Conservation (phyloP, 2,797 vertebrate genomes). For the Myotis myotis region DNA sequence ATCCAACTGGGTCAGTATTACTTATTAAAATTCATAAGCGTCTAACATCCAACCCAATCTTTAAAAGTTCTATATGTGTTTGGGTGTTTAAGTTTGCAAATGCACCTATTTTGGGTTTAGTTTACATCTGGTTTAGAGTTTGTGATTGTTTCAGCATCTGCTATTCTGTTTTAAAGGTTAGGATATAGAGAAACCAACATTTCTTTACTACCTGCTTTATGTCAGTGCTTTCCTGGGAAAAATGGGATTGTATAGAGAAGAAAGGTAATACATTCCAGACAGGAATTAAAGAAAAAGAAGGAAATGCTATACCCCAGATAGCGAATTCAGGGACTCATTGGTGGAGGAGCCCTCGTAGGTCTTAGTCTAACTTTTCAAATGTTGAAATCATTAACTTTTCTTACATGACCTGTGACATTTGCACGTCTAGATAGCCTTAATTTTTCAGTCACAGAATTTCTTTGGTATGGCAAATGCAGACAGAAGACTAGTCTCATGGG, state of each 20-base stretch:
- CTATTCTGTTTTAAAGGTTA: constrained; percentile 13
- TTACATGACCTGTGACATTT: background rate
- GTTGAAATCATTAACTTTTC: background rate
- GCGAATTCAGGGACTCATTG: background rate
- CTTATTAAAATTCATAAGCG: background rate
- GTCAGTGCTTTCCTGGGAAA: background rate
- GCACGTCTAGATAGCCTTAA: background rate
- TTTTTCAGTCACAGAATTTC: background rate
- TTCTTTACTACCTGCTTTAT: background rate
- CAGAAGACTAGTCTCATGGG: background rate
- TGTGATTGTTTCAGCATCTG: background rate
- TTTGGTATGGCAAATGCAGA: constrained; percentile 25
- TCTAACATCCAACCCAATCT: background rate
- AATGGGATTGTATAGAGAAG: background rate
- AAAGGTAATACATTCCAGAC: background rate
- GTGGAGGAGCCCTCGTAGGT: background rate
- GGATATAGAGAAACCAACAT: background rate
- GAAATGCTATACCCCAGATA: background rate
- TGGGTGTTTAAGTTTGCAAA: background rate
- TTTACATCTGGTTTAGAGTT: background rate
- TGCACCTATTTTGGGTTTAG: background rate
- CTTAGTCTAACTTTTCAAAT: constrained; percentile 5
- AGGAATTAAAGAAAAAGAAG: background rate
- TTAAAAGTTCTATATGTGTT: background rate
- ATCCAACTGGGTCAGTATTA: background rate